Conservation (phyloP, 2,888 invertebrate species). For the Pseudococcus viburni region DNA sequence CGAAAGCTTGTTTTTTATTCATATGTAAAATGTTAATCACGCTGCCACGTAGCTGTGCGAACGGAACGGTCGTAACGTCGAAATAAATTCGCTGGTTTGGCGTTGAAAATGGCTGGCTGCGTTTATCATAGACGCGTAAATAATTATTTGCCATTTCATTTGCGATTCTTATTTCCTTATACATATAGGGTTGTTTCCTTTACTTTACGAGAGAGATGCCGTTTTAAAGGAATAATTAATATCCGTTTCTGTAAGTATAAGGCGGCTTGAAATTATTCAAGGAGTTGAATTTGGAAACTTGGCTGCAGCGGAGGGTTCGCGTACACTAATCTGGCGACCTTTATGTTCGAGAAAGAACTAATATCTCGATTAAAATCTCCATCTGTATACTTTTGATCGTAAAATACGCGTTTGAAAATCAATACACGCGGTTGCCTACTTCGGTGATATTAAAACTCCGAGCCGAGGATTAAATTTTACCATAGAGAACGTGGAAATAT, state of each 20-base stretch:
- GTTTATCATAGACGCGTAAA: not conserved
- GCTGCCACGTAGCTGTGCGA: not conserved
- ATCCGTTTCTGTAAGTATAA: not conserved
- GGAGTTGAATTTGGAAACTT: not conserved
- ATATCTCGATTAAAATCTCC: no score
- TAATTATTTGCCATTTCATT: conserved; percentile 18
- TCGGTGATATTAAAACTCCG: not conserved
- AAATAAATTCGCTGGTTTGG: conserved; percentile 7
- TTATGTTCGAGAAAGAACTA: no score
- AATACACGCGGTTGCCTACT: not conserved
- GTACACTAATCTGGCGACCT: no score
- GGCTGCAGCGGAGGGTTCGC: no score
- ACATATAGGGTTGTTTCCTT: not conserved
- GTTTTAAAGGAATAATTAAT: not conserved
- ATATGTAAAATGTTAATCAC: not conserved
- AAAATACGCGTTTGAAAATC: not conserved
- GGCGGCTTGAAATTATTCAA: not conserved
- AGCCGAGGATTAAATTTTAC: not conserved
- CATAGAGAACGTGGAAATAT: conserved; percentile 16
- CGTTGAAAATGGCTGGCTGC: no score
- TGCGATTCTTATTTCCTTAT: not conserved
- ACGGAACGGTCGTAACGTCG: not conserved
- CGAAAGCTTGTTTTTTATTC: not conserved
- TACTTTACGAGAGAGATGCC: not conserved
- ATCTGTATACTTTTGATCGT: not conserved